phyloP scores from a whole-genome alignment of 2,888 invertebrate genomes.

The Chrysotoxum bicinctum region DNA sequence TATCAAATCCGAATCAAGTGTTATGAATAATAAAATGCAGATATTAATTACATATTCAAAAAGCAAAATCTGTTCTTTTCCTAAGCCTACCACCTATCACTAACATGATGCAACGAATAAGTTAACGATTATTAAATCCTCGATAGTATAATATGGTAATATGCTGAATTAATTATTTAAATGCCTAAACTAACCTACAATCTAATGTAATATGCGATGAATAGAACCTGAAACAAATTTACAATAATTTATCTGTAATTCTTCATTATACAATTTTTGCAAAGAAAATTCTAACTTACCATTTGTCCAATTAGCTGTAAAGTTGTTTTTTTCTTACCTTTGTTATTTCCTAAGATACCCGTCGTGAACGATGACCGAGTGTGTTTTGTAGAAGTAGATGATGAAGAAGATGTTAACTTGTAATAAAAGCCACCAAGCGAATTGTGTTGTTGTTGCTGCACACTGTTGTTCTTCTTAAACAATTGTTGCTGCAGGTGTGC shows the following conservation, averaged over 20 bases:
- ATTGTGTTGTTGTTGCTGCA: conserved; percentile 51
- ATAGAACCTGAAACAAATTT: conserved; percentile 15
- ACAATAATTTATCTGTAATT: conserved; percentile 31
- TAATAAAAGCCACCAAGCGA: conserved; percentile 53
- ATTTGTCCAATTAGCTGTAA: conserved; percentile 74
- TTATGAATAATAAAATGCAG: too few species aligned
- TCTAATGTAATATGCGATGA: background rate
- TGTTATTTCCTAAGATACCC: conserved; percentile 58
- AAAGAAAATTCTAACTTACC: conserved; percentile 73
- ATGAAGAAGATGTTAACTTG: conserved; percentile 49
- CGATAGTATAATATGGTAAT: background rate
- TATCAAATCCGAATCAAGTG: too few species aligned
- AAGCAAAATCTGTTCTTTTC: too few species aligned
- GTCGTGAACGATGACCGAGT: conserved; percentile 49
- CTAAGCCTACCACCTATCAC: too few species aligned
- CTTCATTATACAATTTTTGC: conserved; percentile 25
- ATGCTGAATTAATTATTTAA: background rate
- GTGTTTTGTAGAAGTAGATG: conserved; percentile 27
- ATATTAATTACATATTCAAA: too few species aligned
- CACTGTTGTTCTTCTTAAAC: conserved; percentile 53
- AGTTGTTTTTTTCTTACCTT: conserved; percentile 64
- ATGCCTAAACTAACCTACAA: background rate
- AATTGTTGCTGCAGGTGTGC: conserved; percentile 74
- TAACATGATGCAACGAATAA: background rate
- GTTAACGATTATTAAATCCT: background rate